Evolutionary conservation across 2,797 vertebrate genomes (phyloP).

Genomic region (Enteromius argenteus): DNA sequence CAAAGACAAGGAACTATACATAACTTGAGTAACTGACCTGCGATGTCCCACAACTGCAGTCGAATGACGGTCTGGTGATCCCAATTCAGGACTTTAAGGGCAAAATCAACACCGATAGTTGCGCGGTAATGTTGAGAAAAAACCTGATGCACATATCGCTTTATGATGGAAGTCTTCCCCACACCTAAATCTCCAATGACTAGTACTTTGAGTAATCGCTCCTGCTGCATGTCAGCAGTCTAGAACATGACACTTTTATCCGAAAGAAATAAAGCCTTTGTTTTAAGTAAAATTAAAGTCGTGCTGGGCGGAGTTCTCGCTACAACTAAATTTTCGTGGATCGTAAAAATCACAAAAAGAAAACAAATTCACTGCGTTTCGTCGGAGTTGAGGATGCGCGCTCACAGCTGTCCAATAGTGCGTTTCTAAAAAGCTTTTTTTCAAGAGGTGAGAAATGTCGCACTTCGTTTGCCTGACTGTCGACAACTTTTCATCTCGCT

Average conservation of each 20-base stretch:
- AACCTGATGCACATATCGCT: constrained; percentile 82
- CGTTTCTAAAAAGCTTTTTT: neutral
- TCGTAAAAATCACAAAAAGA: neutral
- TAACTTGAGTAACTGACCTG: constrained; percentile 66
- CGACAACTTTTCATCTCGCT: constrained; percentile 6
- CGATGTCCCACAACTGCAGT: constrained; percentile 85
- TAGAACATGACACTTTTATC: neutral
- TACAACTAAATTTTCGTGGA: neutral
- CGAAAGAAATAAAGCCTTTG: neutral
- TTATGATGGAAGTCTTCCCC: constrained; percentile 83
- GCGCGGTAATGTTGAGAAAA: constrained; percentile 84
- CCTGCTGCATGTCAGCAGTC: constrained; percentile 70
- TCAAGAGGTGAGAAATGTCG: constrained; percentile 17
- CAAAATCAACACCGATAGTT: constrained; percentile 84
- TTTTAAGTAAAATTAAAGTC: neutral
- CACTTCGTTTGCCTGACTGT: neutral
- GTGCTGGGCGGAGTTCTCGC: neutral
- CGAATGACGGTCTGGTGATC: constrained; percentile 77
- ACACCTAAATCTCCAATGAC: constrained; percentile 83
- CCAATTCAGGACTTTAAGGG: constrained; percentile 81
- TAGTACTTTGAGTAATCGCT: constrained; percentile 80
- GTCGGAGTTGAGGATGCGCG: neutral
- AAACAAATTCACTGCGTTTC: neutral
- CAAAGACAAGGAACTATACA: neutral
- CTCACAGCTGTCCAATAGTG: neutral